Evolutionary conservation across 2,797 vertebrate genomes (phyloP), one percentile per base, ranked within the genome.

Genomic region (Sebastes reedi): DNA sequence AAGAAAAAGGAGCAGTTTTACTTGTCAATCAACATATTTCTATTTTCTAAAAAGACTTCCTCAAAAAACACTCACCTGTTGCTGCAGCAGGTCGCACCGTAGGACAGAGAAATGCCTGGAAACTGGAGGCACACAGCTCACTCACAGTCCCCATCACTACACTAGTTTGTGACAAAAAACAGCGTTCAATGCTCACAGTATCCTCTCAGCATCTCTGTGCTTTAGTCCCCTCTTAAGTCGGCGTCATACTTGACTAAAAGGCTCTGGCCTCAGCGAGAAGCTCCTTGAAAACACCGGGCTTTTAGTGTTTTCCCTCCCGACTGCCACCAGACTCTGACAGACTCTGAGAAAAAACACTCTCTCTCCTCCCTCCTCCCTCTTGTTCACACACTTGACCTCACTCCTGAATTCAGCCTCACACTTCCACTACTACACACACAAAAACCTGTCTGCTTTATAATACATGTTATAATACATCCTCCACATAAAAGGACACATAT

Each of bases 101-200:
- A 8, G 97, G 96, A 87, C 96, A 97, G 70, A 98, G 94, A 90
- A 98, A 97, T 1, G 97, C 97, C 95, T 97, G 97, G 90, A 98
- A 97, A 74, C 97, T 98, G 93, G 97, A 97, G 36, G 96, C 96
- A 54, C 97, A 98, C 79, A 98, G 96, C 93, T 97, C 97, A 62
- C 97, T 97, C 77, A 98, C 97, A 0, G 97, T 97, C 90, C 97
- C 97, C 97, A 98, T 98, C 80, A 82, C 84, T 58, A 25, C 77
- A 50, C 62, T 34, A 82, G 85, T 90, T 77, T 76, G 29, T 20
- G 18, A 34, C 27, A 42, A 67, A 62, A 82, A 39, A 34, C 24
- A 8, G 25, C 1, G 1, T 22, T 77, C 8, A 14, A 56, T 25
- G 25, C 54, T 62, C 36, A 20, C 59, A 4, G 64, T 6, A 8